Evolutionary conservation across 2,113 vertebrate genomes (phyloP), one percentile per base, ranked within the genome.

Genomic region (Ammodytes dubius): DNA sequence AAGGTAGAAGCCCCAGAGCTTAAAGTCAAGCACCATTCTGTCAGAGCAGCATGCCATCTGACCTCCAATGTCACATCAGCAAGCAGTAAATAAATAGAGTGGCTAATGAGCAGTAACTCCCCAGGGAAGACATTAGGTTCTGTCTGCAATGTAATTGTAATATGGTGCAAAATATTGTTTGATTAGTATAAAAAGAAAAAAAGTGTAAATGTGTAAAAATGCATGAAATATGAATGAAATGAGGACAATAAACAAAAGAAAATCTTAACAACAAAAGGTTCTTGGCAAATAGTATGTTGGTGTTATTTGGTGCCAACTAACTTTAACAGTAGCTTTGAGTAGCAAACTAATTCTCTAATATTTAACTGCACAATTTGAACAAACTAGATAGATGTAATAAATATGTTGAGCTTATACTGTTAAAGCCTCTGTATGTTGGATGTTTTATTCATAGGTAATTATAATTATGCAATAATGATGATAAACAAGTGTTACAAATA

Each of bases 31-130:
- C 64, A 58, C 83, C 70, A 60, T 46, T 69, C 77, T 72, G 74
- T 79, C 82, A 80, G 60, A 57, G 54, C 75, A 19, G 77, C 77
- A 78, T 71, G 64, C 13, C 81, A 46, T 83, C 87, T 15, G 47
- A 35, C 66, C 66, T 79, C 35, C 58, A 69, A 27, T 86, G 75
- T 72, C 45, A 63, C 68, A 77, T 77, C 86, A 71, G 70, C 71
- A 35, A 45, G 49, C 74, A 66, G 68, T 58, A 79, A 84, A 74
- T 58, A 79, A 84, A 74, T 56, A 73, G 59, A 58, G 59, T 71
- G 64, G 69, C 77, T 86, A 79, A 65, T 57, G 70, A 71, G 70
- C 49, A 74, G 75, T 35, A 57, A 52, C 74, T 69, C 77, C 59
- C 66, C 57, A 3, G 47, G 49, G 72, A 73, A 50, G 56, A n/a